These are phyloP conservation scores for Cheilosia variabilis DNA, from an alignment of 2,888 invertebrate genomes.

Conservation along the genomic window DNA sequence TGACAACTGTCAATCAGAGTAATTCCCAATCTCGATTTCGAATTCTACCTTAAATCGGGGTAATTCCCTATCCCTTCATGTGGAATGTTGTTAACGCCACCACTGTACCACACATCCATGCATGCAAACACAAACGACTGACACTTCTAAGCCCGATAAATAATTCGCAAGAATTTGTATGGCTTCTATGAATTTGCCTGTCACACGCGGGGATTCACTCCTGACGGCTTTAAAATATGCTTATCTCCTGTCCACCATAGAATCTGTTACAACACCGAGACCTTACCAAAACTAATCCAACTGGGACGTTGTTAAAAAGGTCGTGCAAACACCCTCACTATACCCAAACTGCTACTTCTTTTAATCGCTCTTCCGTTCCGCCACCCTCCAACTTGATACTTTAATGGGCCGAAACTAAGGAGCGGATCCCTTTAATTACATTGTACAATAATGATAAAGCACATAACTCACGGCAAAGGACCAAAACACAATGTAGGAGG, in stretches of 20 bases:
- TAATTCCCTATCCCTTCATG: no score
- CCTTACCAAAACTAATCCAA: no score
- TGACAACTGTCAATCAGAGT: no score
- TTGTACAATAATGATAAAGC: slow-evolving; percentile 17
- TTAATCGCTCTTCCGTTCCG: not conserved
- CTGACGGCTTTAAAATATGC: not conserved
- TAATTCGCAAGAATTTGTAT: not conserved
- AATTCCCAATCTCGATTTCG: no score
- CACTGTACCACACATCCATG: no score
- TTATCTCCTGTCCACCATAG: slow-evolving; percentile 5
- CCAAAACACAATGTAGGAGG: not conserved
- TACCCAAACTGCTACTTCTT: no score
- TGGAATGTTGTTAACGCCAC: no score
- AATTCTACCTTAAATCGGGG: no score
- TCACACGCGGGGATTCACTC: not conserved
- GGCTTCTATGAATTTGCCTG: not conserved
- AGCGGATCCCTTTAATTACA: slow-evolving; percentile 18
- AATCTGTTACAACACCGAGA: not conserved
- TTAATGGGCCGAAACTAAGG: slow-evolving; percentile 18
- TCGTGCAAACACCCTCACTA: no score
- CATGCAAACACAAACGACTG: no score
- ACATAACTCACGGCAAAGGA: slow-evolving; percentile 19
- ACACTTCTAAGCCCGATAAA: not conserved
- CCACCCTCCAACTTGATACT: not conserved
- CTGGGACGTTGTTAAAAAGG: no score